Evolutionary conservation across 2,113 vertebrate species (phyloP), one percentile per base, ranked within the genome.

Genomic region (Ceuthmochares aereus): DNA sequence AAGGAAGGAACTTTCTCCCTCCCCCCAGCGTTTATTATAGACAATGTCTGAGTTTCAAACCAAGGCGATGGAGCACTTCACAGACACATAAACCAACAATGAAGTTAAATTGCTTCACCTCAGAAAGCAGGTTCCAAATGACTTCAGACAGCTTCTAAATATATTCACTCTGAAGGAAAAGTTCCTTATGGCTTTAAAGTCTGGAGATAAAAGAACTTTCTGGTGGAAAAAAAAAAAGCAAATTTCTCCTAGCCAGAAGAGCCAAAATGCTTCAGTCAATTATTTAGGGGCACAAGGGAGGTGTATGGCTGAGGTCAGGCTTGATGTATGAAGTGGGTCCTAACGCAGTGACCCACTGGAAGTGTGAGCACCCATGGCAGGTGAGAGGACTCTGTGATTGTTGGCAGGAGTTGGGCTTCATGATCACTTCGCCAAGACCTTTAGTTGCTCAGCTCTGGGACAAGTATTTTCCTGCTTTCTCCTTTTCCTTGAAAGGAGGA

Each of bases 71-170:
- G 67, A 82, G 58, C 55, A 63, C 82, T 93, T 94, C 34, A 45
- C 83, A 91, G 87, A 62, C 72, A 70, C 75, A 55, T 68, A 95
- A 93, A 80, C 75, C 80, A 87, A 37, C 0, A 1, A 74, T 70
- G 90, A 93, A 90, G 84, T 91, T 88, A 73, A 94, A 96, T 94
- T 51, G 62, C 91, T 86, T 90, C 84, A 95, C 82, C 87, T 95
- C 84, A 88, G 82, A 88, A 95, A 87, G 68, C 29, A 47, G 72
- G 63, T 78, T 96, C 63, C 83, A 74, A 89, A 77, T 79, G 22
- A 96, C 90, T 96, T 97, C 85, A 96, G 93, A 91, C 67, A 74
- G 75, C 42, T 91, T 75, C 84, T 94, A 80, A 91, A 67, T 93
- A 74, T 88, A 88, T 94, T 86, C 90, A 80, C 37, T 84, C 49